Conservation (phyloP, 1,140 invertebrate species). For the Babylonia areolata region DNA sequence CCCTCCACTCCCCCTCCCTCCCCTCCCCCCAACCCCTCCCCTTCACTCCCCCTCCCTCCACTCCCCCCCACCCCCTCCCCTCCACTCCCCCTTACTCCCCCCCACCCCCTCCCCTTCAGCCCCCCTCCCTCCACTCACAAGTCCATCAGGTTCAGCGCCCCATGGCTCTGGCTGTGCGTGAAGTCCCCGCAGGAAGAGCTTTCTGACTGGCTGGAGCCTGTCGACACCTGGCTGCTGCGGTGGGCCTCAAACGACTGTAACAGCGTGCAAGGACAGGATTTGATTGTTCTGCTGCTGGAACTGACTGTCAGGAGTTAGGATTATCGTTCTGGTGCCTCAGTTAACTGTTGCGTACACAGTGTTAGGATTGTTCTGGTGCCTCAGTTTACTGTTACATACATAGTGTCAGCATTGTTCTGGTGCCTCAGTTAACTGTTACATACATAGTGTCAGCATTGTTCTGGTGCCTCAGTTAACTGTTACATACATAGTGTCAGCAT, state of each 20-base stretch:
- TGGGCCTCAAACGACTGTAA: conserved; percentile 41
- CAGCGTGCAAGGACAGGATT: neutral
- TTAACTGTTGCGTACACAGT: no score
- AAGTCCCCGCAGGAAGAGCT: conserved; percentile 38
- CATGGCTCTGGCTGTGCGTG: conserved; percentile 21
- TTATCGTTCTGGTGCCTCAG: no score
- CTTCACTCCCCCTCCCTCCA: neutral
- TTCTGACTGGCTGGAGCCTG: conserved; percentile 63
- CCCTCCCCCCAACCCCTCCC: neutral
- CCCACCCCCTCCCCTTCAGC: neutral
- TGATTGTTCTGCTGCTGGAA: no score
- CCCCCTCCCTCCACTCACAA: neutral
- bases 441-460: no score
- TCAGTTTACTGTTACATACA: no score
- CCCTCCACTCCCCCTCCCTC: neutral
- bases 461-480: no score
- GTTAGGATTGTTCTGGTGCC: no score
- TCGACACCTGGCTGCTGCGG: conserved; percentile 61
- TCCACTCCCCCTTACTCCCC: neutral
- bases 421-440: no score
- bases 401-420: no score
- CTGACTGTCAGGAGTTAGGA: no score
- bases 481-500: no score
- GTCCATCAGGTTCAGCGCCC: conserved; percentile 25
- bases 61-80: neutral